Base-by-base conservation (phyloP, 35 echinoderm and acorn worm genomes). In the Strongylocentrotus purpuratus region DNA sequence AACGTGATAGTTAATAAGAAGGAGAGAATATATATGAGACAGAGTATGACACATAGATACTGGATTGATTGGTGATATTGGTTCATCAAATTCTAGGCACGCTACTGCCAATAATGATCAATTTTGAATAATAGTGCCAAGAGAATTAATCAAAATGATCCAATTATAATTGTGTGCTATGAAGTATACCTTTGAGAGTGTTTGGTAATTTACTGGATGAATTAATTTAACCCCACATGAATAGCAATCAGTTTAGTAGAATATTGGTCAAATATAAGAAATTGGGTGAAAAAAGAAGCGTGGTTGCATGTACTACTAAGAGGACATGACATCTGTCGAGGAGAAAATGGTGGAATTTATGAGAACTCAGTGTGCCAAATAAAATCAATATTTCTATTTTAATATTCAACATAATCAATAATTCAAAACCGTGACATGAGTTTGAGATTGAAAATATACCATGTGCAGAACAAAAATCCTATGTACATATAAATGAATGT, bases 341-440 rank as follows among this genome's bases (percentile, higher is more conserved):
- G 20, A n/a, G 20, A 78, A 78, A 78, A 78, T 78, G 7, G n/a
- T 28, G 25, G 65, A 4, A 78, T 78, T n/a, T 78, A 31, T 78
- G 65, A 78, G 65, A 78, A 2, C 65, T 78, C 20, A 28, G 65
- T 22, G 25, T 28, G 20, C 20, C 65, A 78, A 22, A 7, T 6
- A 70, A 78, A 78, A 78, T 78, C 65, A 78, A n/a, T 78, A 78
- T 78, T 78, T 78, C 65, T 78, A 78, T 78, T 78, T 28, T n/a
- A 78, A 78, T 78, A 22, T 78, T n/a, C 25, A 28, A 78, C 65
- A 28, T 31, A 7, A 78, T 78, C 22, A 78, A 78, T 78, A 78
- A 78, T 78, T 78, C 65, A 28, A 22, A 22, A 22, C 65, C 25
- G 22, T 22, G 65, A n/a, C 25, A 78, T 28, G 65, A 78, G 65